A percentile compares a stretch with the other conserved stretches of the same genome.
Conservation (phyloP, 2,888 invertebrate species). For the Macaria notata region DNA sequence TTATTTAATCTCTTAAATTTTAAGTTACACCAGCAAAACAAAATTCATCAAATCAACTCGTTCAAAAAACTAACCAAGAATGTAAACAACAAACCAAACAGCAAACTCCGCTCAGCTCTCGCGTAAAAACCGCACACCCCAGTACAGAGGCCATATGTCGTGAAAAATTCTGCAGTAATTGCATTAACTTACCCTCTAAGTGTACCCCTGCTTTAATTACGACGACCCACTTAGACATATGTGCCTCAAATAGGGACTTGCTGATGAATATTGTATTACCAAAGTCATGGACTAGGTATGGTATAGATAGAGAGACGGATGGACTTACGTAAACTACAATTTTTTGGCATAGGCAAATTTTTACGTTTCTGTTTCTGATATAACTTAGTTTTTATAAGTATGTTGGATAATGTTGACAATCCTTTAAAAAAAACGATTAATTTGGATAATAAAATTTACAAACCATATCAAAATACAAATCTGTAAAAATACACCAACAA, state of each 20-base stretch:
- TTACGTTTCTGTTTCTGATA: no score
- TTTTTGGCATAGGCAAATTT: no score
- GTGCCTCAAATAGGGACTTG: constrained; percentile 45
- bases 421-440: no score
- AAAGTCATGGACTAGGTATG: neutral
- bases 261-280: constrained; percentile 35
- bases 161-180: constrained; percentile 79
- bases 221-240: constrained; percentile 78
- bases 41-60: constrained; percentile 1
- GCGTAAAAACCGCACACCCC: constrained; percentile 51
- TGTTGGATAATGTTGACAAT: no score
- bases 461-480: no score
- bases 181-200: constrained; percentile 75
- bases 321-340: neutral
- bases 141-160: constrained; percentile 72
- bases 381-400: no score
- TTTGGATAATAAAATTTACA: no score
- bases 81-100: neutral
- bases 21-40: neutral
- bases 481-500: no score
- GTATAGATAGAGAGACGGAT: neutral
- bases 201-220: constrained; percentile 72
- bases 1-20: no score
- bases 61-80: neutral
- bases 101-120: neutral